Percentiles rank a stretch among this genome's conserved stretches.
phyloP scores from a whole-genome alignment of 2,113 vertebrate species.

The Mormoops blainvillei region DNA sequence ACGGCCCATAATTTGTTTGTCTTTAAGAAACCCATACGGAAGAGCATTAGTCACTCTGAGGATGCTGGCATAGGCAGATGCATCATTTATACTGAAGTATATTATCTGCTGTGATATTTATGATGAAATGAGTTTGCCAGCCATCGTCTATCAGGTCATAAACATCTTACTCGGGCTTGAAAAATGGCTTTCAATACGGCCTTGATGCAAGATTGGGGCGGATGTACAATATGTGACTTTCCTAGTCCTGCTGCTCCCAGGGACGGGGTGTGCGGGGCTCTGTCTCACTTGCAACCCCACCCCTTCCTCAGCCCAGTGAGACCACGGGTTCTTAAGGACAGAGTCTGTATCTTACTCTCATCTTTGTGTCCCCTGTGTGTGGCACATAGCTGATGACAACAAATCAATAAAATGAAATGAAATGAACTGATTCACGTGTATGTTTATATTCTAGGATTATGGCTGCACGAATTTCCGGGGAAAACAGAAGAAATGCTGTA shows the following conservation, averaged over 20 bases:
- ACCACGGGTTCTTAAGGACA: background rate
- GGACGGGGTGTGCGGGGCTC: background rate
- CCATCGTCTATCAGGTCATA: constrained; percentile 56
- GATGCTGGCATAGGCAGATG: constrained; percentile 49
- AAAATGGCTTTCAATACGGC: constrained; percentile 65
- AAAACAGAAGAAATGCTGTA: background rate
- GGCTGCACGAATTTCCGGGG: background rate
- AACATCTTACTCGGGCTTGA: constrained; percentile 67
- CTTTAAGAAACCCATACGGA: constrained; percentile 41
- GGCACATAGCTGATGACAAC: background rate
- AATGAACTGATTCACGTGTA: background rate
- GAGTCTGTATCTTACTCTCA: background rate
- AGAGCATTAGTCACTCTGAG: constrained; percentile 50
- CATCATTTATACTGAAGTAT: constrained; percentile 65
- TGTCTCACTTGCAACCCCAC: background rate
- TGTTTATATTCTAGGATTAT: background rate
- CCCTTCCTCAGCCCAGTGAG: background rate
- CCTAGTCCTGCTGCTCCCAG: background rate
- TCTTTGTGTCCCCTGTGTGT: background rate
- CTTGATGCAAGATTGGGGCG: constrained; percentile 28
- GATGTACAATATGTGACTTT: background rate
- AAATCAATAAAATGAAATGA: background rate
- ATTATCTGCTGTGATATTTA: constrained; percentile 66
- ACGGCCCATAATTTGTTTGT: constrained; percentile 59
- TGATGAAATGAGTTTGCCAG: constrained; percentile 66